Evolutionary conservation across 2,888 invertebrate species (phyloP).

Genomic region (Pegoplata infirma): DNA sequence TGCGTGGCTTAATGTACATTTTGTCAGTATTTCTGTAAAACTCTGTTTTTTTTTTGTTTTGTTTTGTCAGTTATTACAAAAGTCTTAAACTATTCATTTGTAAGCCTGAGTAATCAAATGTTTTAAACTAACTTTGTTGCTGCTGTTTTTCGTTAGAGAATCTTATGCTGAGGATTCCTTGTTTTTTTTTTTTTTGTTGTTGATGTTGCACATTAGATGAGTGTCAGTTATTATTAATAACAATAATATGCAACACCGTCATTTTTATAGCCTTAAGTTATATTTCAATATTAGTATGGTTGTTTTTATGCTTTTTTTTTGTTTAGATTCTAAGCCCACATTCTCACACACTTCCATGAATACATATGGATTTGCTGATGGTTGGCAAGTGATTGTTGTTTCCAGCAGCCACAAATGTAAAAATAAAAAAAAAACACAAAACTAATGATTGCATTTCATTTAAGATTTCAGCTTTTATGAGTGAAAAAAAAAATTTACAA

Average conservation of each 20-base stretch:
- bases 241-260: slow-evolving; percentile 65
- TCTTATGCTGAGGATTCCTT: slow-evolving; percentile 19
- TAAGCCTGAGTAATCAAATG: slow-evolving; percentile 28
- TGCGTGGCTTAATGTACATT: slow-evolving; percentile 22
- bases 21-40: slow-evolving; percentile 4
- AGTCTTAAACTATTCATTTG: slow-evolving; percentile 10
- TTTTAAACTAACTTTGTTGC: slow-evolving; percentile 26
- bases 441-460: slow-evolving; percentile 60
- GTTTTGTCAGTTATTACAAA: slow-evolving; percentile 4
- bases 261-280: slow-evolving; percentile 58
- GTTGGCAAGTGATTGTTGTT: slow-evolving; percentile 59
- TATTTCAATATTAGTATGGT: slow-evolving; percentile 56
- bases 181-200: slow-evolving; percentile 27
- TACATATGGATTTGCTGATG: slow-evolving; percentile 28
- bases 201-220: slow-evolving; percentile 63
- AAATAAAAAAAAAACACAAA: slow-evolving; percentile 3
- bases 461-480: slow-evolving; percentile 30
- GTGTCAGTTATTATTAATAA: slow-evolving; percentile 67
- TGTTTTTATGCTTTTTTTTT: too few relatives aligned
- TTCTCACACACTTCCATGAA: slow-evolving; percentile 7
- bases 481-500: not conserved
- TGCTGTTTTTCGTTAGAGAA: slow-evolving; percentile 21
- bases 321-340: slow-evolving; percentile 44
- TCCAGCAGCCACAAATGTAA: slow-evolving; percentile 40
- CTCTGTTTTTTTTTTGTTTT: not conserved